Conservation (phyloP, 2,888 invertebrate species). For the Eilema sororculum region DNA sequence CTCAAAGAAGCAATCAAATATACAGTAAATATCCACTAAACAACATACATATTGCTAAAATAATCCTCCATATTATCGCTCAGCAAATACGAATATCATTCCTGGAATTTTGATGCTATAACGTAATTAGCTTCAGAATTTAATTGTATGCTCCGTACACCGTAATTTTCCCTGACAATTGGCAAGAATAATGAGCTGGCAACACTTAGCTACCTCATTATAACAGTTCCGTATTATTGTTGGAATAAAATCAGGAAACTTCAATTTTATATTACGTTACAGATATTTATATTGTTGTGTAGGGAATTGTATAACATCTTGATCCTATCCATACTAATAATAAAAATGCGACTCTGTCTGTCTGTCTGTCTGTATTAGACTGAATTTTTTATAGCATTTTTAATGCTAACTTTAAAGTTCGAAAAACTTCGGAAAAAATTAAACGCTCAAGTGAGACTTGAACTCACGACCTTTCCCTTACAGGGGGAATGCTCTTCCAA, state of each 20-base stretch:
- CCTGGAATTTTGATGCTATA: constrained; percentile 18
- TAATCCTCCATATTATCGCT: constrained; percentile 5
- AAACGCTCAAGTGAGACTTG: too few species aligned
- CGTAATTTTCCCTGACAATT: constrained; percentile 26
- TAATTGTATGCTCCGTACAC: constrained; percentile 13
- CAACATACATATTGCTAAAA: background rate
- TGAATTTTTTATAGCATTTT: too few species aligned
- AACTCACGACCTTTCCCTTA: too few species aligned
- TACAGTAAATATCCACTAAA: background rate
- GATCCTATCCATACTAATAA: background rate
- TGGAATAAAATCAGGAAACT: constrained; percentile 44
- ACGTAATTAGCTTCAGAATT: constrained; percentile 21
- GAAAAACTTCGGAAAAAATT: too few species aligned
- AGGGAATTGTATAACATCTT: background rate
- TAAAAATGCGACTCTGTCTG: too few species aligned
- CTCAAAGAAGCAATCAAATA: background rate
- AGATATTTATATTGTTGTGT: background rate
- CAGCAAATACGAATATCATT: constrained; percentile 16
- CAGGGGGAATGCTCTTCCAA: too few species aligned
- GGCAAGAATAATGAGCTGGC: constrained; percentile 30
- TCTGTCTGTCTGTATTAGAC: too few species aligned
- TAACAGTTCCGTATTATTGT: constrained; percentile 55
- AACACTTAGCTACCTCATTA: constrained; percentile 44
- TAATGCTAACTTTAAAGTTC: too few species aligned
- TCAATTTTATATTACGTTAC: constrained; percentile 38